Evolutionary conservation across 2,113 vertebrate genomes (phyloP).

Genomic region (Agapornis roseicollis): DNA sequence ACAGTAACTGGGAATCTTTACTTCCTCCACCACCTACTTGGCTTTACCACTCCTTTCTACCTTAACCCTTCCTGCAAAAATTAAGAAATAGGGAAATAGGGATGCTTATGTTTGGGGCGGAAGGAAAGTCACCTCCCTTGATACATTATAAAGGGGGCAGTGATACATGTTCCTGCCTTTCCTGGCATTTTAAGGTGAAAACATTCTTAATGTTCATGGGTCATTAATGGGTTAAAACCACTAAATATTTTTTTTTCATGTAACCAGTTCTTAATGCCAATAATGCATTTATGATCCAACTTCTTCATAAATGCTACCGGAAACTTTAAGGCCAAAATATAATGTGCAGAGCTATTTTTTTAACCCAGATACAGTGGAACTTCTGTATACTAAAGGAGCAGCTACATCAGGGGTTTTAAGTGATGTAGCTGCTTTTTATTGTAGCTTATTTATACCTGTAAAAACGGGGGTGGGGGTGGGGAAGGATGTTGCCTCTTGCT

Average conservation of each 20-base stretch:
- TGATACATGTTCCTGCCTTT: slow-evolving; percentile 11
- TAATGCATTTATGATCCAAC: slow-evolving; percentile 63
- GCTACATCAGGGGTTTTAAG: slow-evolving; percentile 50
- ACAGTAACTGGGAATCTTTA: slow-evolving; percentile 15
- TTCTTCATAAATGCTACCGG: slow-evolving; percentile 68
- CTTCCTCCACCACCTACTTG: neutral
- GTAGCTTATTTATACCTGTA: slow-evolving; percentile 65
- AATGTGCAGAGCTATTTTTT: slow-evolving; percentile 63
- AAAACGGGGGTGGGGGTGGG: neutral
- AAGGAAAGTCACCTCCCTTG: neutral
- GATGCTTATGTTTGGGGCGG: neutral
- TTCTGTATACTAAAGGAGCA: slow-evolving; percentile 63
- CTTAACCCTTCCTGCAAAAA: slow-evolving; percentile 18
- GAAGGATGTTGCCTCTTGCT: slow-evolving; percentile 52
- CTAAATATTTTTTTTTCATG: slow-evolving; percentile 36
- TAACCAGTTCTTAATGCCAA: slow-evolving; percentile 69
- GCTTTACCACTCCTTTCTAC: slow-evolving; percentile 2
- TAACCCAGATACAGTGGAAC: slow-evolving; percentile 46
- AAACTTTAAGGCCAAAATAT: slow-evolving; percentile 75
- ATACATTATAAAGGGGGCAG: neutral
- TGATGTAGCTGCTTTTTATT: slow-evolving; percentile 56
- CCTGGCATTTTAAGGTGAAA: slow-evolving; percentile 5
- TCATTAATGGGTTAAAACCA: slow-evolving; percentile 33
- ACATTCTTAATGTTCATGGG: neutral
- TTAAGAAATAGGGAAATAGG: neutral